Base-by-base conservation (phyloP, 1,140 invertebrate genomes). In the fruit fly (Drosophila melanogaster) region DNA sequence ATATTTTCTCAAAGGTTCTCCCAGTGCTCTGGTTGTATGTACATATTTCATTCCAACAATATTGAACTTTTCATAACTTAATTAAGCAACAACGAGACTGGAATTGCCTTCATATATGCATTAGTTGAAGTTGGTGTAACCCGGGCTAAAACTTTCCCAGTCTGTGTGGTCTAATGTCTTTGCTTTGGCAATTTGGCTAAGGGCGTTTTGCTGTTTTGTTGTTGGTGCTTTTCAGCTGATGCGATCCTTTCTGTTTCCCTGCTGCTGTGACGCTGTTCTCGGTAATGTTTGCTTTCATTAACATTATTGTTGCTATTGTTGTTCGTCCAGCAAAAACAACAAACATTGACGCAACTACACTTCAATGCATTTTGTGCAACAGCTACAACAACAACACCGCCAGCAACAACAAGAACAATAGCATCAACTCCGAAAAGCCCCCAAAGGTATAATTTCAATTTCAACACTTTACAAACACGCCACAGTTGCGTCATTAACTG, bases 401-500 rank as follows among this genome's bases (percentile, higher is more conserved):
- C 37, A 55, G 15, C 47, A 56, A 37, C 55, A 61, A 33, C 64
- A 77, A 54, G 35, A 64, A 49, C 51, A 70, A 38, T 15, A 49
- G 33, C 46, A 70, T 62, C 73, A 78, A 65, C 58, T 40, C 41
- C 38, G 62, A 66, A 72, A 70, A 72, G 76, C 59, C 71, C 75
- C 79, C 79, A 44, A 87, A 79, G 83, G 84, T 84, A 87, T 87
- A 87, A 87, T 87, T 87, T 89, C 83, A 87, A 89, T 87, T 87
- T 87, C 84, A 87, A 83, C 84, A 87, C 83, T 89, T 89, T 89
- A 66, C 84, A 89, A 89, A 89, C 84, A 89, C 77, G 79, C 84
- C 84, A 89, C 84, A 89, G 84, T 89, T 89, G 84, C 84, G 84
- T 84, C 84, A 89, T 89, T 89, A 89, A 89, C 84, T 84, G 77